Base-by-base conservation (phyloP, 2,113 vertebrate genomes). In the Corvus cornix region DNA sequence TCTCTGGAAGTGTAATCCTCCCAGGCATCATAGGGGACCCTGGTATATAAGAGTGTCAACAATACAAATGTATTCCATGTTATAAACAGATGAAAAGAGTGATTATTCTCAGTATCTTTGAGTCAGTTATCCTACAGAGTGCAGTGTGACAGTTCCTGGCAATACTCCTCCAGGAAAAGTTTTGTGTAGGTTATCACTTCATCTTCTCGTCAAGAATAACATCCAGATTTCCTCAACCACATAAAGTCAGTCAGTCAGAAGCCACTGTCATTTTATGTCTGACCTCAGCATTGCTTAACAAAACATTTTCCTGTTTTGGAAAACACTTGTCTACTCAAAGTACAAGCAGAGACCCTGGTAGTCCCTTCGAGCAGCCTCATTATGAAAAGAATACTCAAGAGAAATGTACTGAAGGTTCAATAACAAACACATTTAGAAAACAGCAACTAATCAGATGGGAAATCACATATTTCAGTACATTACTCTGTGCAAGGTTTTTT, bases 241-340 rank as follows among this genome's bases (percentile, higher is more conserved):
- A 92, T 85, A 44, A 85, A 94, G 21, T 26, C 55, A 80, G 53
- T n/a, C 69, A 64, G 35, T 44, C 35, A 91, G 78, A 93, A 84
- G 49, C 18, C 89, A 48, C 41, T 46, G 46, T 76, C 35, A 48
- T 89, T 93, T 91, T 62, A 39, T 66, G 46, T 35, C 70, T 73
- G 87, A 87, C 16, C 44, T 93, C 87, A 79, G n/a, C 46, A 70
- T 73, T 94, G 67, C 75, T 91, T 93, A 80, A 95, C 67, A 80
- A 85, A 89, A 77, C 24, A 48, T 77, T 63, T 88, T 93, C 43
- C 58, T 84, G 35, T 94, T 94, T 93, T 90, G 63, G 67, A 95
- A 93, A 96, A 94, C 39, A 39, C 14, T 70, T 88, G 43, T 28
- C 18, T 87, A 31, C 70, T 80, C 27, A 55, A 88, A 91, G 24